phyloP scores from a whole-genome alignment of 2,113 vertebrate species.

The Monopterus albus region DNA sequence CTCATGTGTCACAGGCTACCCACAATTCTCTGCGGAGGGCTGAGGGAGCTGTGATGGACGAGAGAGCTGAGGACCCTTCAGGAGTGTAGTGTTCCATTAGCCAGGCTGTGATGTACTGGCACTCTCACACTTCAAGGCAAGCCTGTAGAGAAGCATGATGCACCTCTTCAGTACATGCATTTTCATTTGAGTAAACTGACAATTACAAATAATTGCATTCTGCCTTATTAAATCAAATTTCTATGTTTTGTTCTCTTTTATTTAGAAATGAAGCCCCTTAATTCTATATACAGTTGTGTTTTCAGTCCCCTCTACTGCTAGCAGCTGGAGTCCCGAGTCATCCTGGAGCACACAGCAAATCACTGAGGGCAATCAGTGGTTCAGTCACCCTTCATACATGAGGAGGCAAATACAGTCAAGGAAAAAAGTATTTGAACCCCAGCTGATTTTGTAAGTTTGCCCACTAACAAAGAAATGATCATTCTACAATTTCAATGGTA shows the following conservation, averaged over 20 bases:
- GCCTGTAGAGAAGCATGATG: neutral
- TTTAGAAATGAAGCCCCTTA: no score
- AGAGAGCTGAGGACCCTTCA: slow-evolving; percentile 65
- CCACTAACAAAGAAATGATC: no score
- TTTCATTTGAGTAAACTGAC: neutral
- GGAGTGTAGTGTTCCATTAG: slow-evolving; percentile 56
- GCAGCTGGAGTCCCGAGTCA: slow-evolving; percentile 1
- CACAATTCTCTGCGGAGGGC: slow-evolving; percentile 30
- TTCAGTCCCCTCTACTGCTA: neutral
- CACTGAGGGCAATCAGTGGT: slow-evolving; percentile 27
- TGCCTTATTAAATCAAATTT: no score
- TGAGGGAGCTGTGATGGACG: slow-evolving; percentile 47
- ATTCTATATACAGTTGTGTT: no score
- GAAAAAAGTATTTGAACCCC: no score
- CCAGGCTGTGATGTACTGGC: slow-evolving; percentile 60
- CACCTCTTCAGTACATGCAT: neutral
- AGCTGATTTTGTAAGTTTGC: no score
- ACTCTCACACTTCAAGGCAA: neutral
- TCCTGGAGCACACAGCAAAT: slow-evolving; percentile 61
- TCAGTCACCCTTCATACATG: slow-evolving; percentile 10
- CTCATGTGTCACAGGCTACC: slow-evolving; percentile 13
- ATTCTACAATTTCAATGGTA: no score
- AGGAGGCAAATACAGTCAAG: neutral
- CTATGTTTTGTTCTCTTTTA: no score
- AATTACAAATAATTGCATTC: no score